phyloP scores from a whole-genome alignment of 2,113 vertebrate species.

The Microtus richardsoni region DNA sequence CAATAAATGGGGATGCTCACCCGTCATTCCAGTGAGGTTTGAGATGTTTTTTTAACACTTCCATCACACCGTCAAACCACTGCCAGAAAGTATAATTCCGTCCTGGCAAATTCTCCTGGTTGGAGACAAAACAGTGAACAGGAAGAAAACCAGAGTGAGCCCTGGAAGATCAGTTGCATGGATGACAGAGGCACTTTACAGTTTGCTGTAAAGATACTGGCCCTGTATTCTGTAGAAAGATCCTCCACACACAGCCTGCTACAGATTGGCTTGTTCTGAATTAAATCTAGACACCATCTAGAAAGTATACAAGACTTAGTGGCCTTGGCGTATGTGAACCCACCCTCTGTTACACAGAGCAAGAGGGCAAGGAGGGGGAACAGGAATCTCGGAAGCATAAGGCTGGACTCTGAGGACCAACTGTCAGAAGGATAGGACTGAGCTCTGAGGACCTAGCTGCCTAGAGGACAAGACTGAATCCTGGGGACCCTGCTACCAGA shows the following conservation, averaged over 20 bases:
- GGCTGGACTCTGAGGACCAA: neutral
- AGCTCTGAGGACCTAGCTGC: neutral
- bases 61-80: constrained; percentile 99
- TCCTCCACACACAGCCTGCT: neutral
- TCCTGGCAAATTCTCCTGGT: constrained; percentile 96
- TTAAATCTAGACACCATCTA: neutral
- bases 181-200: neutral
- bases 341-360: neutral
- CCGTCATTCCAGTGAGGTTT: constrained; percentile 97
- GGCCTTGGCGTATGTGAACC: neutral
- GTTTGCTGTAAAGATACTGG: neutral
- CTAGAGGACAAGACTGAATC: neutral
- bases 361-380: neutral
- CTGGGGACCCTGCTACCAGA: neutral
- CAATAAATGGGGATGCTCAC: constrained; percentile 81
- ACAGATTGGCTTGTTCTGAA: neutral
- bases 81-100: constrained; percentile 99
- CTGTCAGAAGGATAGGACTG: neutral
- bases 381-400: neutral
- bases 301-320: neutral
- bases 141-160: neutral
- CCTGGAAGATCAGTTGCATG: no score
- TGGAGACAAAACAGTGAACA: constrained; percentile 24
- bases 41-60: constrained; percentile 96
- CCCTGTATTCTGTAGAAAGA: neutral